Evolutionary conservation across 2,113 vertebrate species (phyloP).

Genomic region (Puffinus mauretanicus): DNA sequence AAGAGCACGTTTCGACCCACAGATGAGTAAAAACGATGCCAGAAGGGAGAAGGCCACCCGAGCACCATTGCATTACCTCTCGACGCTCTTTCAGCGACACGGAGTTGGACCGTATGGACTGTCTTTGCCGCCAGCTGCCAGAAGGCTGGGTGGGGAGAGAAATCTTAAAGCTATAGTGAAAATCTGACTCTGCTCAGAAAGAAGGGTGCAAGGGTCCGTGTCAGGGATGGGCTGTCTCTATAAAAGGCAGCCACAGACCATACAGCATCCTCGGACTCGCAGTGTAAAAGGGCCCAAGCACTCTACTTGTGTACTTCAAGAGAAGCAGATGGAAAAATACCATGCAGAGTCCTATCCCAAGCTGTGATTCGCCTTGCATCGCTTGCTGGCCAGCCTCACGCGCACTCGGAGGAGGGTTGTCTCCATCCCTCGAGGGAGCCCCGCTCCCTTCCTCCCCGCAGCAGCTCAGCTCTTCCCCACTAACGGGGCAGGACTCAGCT

Average conservation of each 20-base stretch:
- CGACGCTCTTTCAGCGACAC: fast-evolving
- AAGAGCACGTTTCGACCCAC: background rate
- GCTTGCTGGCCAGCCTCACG: background rate
- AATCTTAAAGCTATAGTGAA: background rate
- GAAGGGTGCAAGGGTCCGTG: background rate
- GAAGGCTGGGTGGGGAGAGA: background rate
- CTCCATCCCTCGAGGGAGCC: background rate
- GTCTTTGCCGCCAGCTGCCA: fast-evolving
- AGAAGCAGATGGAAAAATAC: background rate
- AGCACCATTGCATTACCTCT: background rate
- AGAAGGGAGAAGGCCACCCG: background rate
- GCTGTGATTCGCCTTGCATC: fast-evolving
- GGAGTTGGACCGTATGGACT: fast-evolving
- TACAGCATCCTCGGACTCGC: fast-evolving
- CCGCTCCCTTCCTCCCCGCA: background rate
- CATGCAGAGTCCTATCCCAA: fast-evolving
- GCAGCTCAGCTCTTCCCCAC: background rate
- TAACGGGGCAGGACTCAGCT: background rate
- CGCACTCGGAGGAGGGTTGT: background rate
- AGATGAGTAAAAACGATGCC: background rate
- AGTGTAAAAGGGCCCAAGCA: background rate
- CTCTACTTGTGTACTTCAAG: background rate
- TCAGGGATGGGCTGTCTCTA: background rate
- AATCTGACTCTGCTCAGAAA: background rate
- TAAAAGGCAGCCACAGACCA: background rate